Evolutionary conservation across 2,888 invertebrate genomes (phyloP).

Genomic region (Amitus sp.): DNA sequence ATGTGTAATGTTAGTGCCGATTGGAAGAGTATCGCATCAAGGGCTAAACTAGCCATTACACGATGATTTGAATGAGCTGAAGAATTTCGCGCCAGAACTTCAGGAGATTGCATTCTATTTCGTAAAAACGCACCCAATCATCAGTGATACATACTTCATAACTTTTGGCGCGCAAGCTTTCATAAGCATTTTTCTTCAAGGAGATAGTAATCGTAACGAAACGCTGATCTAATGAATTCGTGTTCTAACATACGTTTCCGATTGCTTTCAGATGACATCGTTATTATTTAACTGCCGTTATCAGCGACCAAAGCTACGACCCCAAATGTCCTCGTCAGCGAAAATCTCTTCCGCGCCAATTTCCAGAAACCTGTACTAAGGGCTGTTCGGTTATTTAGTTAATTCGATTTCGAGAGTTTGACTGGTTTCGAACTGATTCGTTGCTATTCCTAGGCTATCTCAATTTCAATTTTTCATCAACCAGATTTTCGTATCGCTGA

Average conservation of each 20-base stretch:
- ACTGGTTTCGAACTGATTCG: not conserved
- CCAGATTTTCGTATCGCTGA: not conserved
- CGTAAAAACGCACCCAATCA: too few relatives aligned
- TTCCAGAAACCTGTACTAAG: conserved; percentile 7
- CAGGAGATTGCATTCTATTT: too few relatives aligned
- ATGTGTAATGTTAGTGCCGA: conserved; percentile 11
- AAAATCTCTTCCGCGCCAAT: conserved; percentile 38
- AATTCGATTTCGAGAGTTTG: conserved; percentile 1
- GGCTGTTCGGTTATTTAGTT: conserved; percentile 5
- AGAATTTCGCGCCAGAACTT: too few relatives aligned
- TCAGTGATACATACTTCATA: too few relatives aligned
- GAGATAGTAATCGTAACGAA: too few relatives aligned
- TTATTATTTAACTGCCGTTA: conserved; percentile 57
- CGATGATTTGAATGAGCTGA: not conserved
- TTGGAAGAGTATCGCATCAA: conserved; percentile 12
- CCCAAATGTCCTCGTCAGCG: conserved; percentile 50
- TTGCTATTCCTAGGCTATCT: too few relatives aligned
- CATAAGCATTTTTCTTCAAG: too few relatives aligned
- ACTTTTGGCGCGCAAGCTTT: too few relatives aligned
- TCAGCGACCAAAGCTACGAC: conserved; percentile 43
- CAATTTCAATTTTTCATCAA: too few relatives aligned
- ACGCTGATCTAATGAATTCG: too few relatives aligned
- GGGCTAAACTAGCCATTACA: not conserved
- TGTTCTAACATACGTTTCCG: too few relatives aligned
- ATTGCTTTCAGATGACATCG: conserved; percentile 15